These are phyloP conservation scores for Saccopteryx bilineata DNA, from an alignment of 2,113 vertebrate genomes.

Conservation along the genomic window DNA sequence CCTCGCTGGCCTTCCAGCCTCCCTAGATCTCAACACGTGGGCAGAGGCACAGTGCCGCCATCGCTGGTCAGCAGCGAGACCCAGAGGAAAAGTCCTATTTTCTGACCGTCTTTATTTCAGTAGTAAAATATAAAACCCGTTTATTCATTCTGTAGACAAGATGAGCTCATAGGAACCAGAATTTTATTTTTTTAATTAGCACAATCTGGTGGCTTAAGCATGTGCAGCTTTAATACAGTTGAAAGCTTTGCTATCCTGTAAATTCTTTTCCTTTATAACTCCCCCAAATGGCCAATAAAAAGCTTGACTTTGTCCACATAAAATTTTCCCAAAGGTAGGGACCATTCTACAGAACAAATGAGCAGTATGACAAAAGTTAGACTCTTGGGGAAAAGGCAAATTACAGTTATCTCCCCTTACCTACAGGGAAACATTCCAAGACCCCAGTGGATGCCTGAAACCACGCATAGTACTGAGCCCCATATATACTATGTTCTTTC, in stretches of 20 bases:
- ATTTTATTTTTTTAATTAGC: slow-evolving; percentile 40
- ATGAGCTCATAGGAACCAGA: slow-evolving; percentile 45
- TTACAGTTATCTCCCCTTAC: not conserved
- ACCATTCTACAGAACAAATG: not conserved
- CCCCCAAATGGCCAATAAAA: not conserved
- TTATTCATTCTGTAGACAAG: slow-evolving; percentile 60
- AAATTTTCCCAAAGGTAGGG: not conserved
- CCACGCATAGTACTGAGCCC: not conserved
- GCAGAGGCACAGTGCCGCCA: not conserved
- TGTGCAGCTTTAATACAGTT: not conserved
- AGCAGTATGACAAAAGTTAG: not conserved
- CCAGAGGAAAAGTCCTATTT: slow-evolving; percentile 43
- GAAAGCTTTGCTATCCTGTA: not conserved
- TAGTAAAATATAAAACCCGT: not conserved
- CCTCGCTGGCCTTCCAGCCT: not conserved
- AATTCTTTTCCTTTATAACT: not conserved
- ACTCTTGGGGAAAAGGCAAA: not conserved
- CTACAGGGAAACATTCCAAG: not conserved
- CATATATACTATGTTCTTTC: not conserved
- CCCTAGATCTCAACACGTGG: not conserved
- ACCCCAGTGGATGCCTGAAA: not conserved
- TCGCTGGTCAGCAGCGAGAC: not conserved
- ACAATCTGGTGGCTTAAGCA: slow-evolving; percentile 1
- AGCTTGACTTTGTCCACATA: not conserved
- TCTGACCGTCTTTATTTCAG: slow-evolving; percentile 13